Evolutionary conservation across 2,797 vertebrate genomes (phyloP), one percentile per base, ranked within the genome.

Genomic region (Antennarius maculatus): DNA sequence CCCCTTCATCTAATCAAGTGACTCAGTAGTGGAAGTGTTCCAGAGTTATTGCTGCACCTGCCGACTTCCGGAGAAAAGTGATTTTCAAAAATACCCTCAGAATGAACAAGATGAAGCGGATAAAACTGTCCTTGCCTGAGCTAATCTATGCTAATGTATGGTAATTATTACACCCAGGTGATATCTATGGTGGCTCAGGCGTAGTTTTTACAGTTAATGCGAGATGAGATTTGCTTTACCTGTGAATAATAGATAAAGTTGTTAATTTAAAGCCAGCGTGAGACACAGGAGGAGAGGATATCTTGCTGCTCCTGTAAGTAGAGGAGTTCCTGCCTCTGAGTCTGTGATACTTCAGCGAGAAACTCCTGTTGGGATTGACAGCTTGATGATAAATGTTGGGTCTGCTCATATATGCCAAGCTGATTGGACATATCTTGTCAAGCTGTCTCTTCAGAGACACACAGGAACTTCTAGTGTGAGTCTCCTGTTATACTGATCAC

Each of bases 401-500:
- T 79, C 80, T 88, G 82, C 79, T 87, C 86, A 91, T 83, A 63
- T 62, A 47, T 71, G 76, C 77, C 82, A 83, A 83, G 80, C 80
- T 54, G 65, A 81, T 84, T 68, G 57, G 69, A 82, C 80, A 79
- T 79, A 68, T 80, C 66, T 65, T 86, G 79, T 87, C 84, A 84
- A 72, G 69, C 70, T 84, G 79, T 90, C 83, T 80, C 54, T 73
- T 80, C 65, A 72, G 23, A 76, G 69, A 69, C 59, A 64, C 69
- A 57, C 14, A 27, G 46, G 37, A 63, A 63, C 23, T 31, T 43
- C 29, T 59, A 49, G 45, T 53, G 5, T 61, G 56, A 13, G 18
- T 39, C n/a, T 53, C 14, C 28, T 34, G 16, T 8, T 45, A 54
- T 65, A 49, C 9, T 67, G 61, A 57, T 54, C 42, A 48, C 31